phyloP scores from a whole-genome alignment of 2,888 invertebrate genomes.

The Carterocephalus palaemon region DNA sequence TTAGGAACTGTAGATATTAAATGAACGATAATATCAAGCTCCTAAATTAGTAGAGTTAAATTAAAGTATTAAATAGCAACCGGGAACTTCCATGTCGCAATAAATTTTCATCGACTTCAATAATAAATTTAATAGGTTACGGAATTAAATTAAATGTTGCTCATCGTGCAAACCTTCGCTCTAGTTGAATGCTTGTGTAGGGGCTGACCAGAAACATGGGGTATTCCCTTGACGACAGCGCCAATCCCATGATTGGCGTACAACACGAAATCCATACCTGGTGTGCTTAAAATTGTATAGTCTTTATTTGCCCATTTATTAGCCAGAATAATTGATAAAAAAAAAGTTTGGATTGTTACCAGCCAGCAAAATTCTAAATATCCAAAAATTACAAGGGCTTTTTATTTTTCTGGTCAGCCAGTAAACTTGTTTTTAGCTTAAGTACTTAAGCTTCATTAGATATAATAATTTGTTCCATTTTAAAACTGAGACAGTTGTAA shows the following conservation, averaged over 20 bases:
- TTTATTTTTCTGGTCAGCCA: slow-evolving; percentile 25
- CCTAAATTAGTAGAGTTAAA: slow-evolving; percentile 18
- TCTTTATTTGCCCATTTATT: too few relatives aligned
- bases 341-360: too few relatives aligned
- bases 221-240: too few relatives aligned
- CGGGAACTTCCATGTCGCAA: slow-evolving; percentile 37
- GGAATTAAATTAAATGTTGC: slow-evolving; percentile 25
- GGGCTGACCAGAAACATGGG: too few relatives aligned
- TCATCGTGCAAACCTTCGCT: slow-evolving; percentile 25
- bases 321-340: too few relatives aligned
- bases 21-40: slow-evolving; percentile 19
- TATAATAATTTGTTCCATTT: slow-evolving; percentile 33
- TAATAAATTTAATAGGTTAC: slow-evolving; percentile 19
- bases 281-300: too few relatives aligned
- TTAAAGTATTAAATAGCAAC: slow-evolving; percentile 23
- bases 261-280: too few relatives aligned
- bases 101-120: slow-evolving; percentile 28
- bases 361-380: too few relatives aligned
- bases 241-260: too few relatives aligned
- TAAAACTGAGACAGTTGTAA: slow-evolving; percentile 45
- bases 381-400: too few relatives aligned
- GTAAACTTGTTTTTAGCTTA: slow-evolving; percentile 37
- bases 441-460: slow-evolving; percentile 41
- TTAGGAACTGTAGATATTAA: slow-evolving; percentile 13
- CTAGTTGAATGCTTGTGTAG: slow-evolving; percentile 9